Conservation (phyloP, 1,140 invertebrate species). For the Monochamus saltuarius region DNA sequence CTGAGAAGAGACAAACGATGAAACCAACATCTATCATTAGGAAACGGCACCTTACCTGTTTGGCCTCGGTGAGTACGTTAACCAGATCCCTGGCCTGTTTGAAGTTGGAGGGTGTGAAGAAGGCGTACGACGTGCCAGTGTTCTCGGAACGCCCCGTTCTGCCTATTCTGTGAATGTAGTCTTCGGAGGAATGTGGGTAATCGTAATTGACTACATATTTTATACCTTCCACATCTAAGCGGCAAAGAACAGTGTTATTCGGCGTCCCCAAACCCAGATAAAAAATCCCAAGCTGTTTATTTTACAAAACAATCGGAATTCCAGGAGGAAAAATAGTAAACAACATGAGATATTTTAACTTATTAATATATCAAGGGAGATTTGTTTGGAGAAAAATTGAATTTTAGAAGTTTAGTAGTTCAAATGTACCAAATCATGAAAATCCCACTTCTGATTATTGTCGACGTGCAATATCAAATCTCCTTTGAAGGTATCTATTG, state of each 20-base stretch:
- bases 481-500: no score
- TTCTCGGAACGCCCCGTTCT: conserved; percentile 90
- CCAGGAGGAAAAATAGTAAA: no score
- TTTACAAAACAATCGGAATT: no score
- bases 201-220: conserved; percentile 99
- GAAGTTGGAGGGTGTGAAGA: conserved; percentile 91
- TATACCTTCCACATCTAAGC: conserved; percentile 96
- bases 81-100: conserved; percentile 91
- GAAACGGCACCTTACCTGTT: conserved; percentile 67
- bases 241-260: neutral
- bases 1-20: conserved; percentile 16
- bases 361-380: no score
- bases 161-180: conserved; percentile 98
- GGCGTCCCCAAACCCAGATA: no score
- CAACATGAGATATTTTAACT: no score
- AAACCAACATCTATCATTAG: neutral
- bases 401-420: no score
- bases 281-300: no score
- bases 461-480: no score
- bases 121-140: conserved; percentile 96
- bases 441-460: no score
- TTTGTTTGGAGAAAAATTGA: no score
- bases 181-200: conserved; percentile 96
- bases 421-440: no score
- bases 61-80: conserved; percentile 88